These are phyloP conservation scores for Alectoris magna DNA, from an alignment of 2,797 vertebrate species.

Conservation along the genomic window DNA sequence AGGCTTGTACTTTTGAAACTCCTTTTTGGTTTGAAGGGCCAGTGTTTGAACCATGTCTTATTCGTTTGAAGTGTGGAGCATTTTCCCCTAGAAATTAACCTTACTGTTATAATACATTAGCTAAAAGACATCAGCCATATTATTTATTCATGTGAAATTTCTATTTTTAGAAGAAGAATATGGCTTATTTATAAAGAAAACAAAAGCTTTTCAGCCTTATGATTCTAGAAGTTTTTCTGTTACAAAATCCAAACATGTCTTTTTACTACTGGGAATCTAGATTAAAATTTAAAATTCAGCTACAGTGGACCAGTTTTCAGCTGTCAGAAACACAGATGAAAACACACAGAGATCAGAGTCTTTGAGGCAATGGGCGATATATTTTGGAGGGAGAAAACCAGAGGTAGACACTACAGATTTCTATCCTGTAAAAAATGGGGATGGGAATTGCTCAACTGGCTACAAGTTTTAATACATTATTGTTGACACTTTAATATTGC, in stretches of 20 bases:
- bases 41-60: background rate
- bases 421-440: background rate
- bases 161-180: background rate
- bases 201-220: background rate
- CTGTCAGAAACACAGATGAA: background rate
- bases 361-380: background rate
- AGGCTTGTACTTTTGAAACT: background rate
- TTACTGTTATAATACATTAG: background rate
- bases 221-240: background rate
- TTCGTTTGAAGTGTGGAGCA: background rate
- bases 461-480: constrained; percentile 7
- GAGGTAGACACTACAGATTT: background rate
- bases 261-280: background rate
- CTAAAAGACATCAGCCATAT: background rate
- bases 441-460: background rate
- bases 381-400: background rate
- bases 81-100: background rate
- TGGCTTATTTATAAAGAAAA: background rate
- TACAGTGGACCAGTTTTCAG: background rate
- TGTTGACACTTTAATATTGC: constrained; percentile 33
- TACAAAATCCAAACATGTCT: background rate
- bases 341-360: background rate
- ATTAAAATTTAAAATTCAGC: background rate
- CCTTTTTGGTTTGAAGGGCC: background rate
- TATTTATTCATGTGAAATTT: background rate